phyloP scores from a whole-genome alignment of 2,797 vertebrate genomes.

The Brotula barbata region DNA sequence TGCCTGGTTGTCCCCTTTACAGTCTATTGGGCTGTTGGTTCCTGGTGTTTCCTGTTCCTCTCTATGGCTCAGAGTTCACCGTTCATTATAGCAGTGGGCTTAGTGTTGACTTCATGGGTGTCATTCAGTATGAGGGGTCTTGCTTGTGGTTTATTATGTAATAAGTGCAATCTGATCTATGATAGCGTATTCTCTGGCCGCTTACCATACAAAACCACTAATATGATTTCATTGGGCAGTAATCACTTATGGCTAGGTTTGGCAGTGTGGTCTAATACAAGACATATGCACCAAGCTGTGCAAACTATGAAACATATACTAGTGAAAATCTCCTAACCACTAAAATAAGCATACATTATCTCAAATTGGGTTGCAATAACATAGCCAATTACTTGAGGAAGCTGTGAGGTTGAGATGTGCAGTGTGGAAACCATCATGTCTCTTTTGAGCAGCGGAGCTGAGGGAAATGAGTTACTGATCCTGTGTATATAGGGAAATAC shows the following conservation, averaged over 20 bases:
- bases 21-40: slow-evolving; percentile 9
- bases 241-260: slow-evolving; percentile 46
- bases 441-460: background rate
- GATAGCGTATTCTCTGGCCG: slow-evolving; percentile 32
- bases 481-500: slow-evolving; percentile 31
- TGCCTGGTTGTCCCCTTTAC: slow-evolving; percentile 33
- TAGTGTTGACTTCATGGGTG: slow-evolving; percentile 38
- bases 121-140: slow-evolving; percentile 46
- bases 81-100: background rate
- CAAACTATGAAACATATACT: slow-evolving; percentile 40
- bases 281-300: slow-evolving; percentile 49
- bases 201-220: slow-evolving; percentile 47
- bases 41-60: slow-evolving; percentile 37
- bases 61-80: slow-evolving; percentile 16
- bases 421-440: background rate
- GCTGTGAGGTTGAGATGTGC: slow-evolving; percentile 20
- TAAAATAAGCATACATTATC: slow-evolving; percentile 47
- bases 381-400: slow-evolving; percentile 19
- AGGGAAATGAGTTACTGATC: slow-evolving; percentile 32
- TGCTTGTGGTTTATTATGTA: slow-evolving; percentile 61
- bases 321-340: slow-evolving; percentile 29
- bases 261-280: slow-evolving; percentile 44
- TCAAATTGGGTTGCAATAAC: slow-evolving; percentile 37
- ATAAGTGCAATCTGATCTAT: slow-evolving; percentile 44
- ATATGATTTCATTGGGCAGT: slow-evolving; percentile 55